These are phyloP conservation scores for Cheilosia vulpina DNA, from an alignment of 2,888 invertebrate species.

Conservation along the genomic window DNA sequence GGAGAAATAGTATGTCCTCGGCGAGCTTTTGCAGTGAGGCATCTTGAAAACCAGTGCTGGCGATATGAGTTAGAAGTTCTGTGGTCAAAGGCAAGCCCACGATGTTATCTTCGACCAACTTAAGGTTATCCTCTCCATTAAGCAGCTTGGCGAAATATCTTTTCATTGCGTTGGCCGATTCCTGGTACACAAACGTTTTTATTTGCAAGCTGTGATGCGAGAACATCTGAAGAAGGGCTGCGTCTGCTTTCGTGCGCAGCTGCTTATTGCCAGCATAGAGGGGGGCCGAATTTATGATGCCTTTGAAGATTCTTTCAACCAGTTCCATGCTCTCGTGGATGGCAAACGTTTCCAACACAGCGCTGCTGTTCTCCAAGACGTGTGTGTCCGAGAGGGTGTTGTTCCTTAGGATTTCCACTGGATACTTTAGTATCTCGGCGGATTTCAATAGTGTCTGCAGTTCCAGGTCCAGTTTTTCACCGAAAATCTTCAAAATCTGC, in stretches of 20 bases:
- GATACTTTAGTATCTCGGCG: conserved; percentile 64
- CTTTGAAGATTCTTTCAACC: conserved; percentile 77
- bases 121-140: conserved; percentile 77
- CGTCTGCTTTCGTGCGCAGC: conserved; percentile 78
- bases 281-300: conserved; percentile 77
- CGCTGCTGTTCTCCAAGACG: conserved; percentile 71
- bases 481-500: conserved; percentile 50
- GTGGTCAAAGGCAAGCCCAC: conserved; percentile 81
- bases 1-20: conserved; percentile 78
- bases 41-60: conserved; percentile 76
- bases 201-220: conserved; percentile 77
- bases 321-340: conserved; percentile 79
- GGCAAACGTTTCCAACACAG: conserved; percentile 77
- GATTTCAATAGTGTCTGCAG: conserved; percentile 74
- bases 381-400: conserved; percentile 58
- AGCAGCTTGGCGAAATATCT: conserved; percentile 79
- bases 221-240: conserved; percentile 78
- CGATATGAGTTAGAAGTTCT: conserved; percentile 78
- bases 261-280: conserved; percentile 74
- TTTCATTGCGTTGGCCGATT: conserved; percentile 77
- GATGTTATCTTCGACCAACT: conserved; percentile 74
- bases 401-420: conserved; percentile 73
- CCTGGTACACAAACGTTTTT: conserved; percentile 76
- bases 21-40: conserved; percentile 76
- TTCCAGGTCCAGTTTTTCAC: conserved; percentile 16